phyloP scores from a whole-genome alignment of 1,140 invertebrate genomes.

The Euglossa dilemma region DNA sequence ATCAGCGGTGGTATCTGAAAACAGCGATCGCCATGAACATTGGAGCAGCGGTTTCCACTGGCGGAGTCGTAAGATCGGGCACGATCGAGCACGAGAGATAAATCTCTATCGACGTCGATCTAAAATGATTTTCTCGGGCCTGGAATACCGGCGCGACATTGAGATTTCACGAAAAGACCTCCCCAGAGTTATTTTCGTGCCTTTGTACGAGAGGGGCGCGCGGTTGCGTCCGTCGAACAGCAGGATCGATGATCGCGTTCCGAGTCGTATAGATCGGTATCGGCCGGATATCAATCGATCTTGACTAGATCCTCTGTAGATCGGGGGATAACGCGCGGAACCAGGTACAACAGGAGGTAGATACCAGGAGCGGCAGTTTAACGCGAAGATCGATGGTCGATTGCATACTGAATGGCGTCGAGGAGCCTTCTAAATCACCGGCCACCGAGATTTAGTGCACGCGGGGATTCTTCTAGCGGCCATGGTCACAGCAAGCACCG shows the following conservation, averaged over 20 bases:
- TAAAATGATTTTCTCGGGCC: conserved; percentile 13
- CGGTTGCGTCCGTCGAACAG: background rate
- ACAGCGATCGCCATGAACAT: background rate
- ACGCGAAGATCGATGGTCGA: conserved; percentile 73
- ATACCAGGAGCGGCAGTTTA: conserved; percentile 53
- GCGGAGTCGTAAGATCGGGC: background rate
- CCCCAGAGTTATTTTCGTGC: conserved; percentile 50
- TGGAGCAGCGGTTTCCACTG: background rate
- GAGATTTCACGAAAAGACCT: conserved; percentile 41
- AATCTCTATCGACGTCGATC: conserved; percentile 34
- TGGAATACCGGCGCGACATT: conserved; percentile 9
- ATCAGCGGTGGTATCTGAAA: background rate
- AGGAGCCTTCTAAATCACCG: conserved; percentile 73
- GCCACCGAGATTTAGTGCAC: conserved; percentile 68
- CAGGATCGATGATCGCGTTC: conserved; percentile 37
- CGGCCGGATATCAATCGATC: conserved; percentile 64
- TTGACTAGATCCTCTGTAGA: conserved; percentile 57
- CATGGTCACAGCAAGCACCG: background rate
- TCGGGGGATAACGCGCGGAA: conserved; percentile 59
- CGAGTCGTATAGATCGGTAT: conserved; percentile 60
- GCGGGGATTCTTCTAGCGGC: conserved; percentile 5
- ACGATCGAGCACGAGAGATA: conserved; percentile 5
- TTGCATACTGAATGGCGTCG: conserved; percentile 70
- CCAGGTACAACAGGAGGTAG: conserved; percentile 49
- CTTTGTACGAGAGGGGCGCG: background rate